Evolutionary conservation across 2,113 vertebrate genomes (phyloP), one percentile per base, ranked within the genome.

Genomic region (Astatoreochromis straeleni): DNA sequence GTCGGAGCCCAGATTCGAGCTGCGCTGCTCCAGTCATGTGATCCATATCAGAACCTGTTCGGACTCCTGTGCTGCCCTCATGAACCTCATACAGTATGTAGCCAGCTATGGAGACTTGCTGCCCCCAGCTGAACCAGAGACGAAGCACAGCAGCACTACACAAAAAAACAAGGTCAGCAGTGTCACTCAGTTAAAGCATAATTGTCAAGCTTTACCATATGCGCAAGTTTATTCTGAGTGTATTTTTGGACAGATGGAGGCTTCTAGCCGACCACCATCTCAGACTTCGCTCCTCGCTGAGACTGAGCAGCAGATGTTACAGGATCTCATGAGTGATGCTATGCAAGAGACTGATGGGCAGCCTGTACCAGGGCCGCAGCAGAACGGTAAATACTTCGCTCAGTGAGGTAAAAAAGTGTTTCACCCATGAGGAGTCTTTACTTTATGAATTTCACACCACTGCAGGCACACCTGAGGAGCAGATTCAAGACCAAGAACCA

Each of bases 71-170:
- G 98, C 99, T 3, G 98, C 98, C 0, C 95, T 99, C 9, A 99
- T 99, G 99, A 99, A 99, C 87, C 98, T 99, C 14, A 99, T 99
- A 87, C 99, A 99, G 54, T 99, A 99, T 68, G 95, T 99, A 12
- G 99, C 99, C 54, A 99, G 97, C 93, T 99, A 99, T 0, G 98
- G 99, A 60, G 99, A 99, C 93, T 90, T 99, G 7, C 90, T 97
- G 49, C 96, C 96, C 2, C 97, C 98, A 2, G 1, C 90, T 68
- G 97, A 96, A 85, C 93, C 91, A 6, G 97, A 98, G 33, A 26
- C 93, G 60, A 97, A 97, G 60, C 94, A 95, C 57, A 97, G 96
- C 94, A 90, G 93, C 80, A 83, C 92, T 17, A 94, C 96, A 68
- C 96, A 96, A 38, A 97, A 96, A 94, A 90, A 94, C 51, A 97